Base-by-base conservation (phyloP, 92 coral and sea anemone species). In the Pocillopora meandrina region DNA sequence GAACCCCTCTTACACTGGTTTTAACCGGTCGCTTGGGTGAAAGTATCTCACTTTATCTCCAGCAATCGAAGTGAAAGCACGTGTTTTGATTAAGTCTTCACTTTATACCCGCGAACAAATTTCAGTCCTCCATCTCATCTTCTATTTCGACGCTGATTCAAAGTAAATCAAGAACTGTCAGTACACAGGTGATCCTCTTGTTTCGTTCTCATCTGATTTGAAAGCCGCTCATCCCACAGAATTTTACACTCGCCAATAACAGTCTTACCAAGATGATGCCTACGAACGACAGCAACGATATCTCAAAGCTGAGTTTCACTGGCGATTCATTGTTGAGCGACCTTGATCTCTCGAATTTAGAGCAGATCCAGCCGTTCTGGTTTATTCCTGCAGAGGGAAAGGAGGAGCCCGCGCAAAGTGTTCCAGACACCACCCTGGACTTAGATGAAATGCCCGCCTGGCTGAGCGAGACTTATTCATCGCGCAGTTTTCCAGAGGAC, bases 1-100 rank as follows among this genome's bases (percentile, higher is more conserved):
- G 93, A 77, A 72, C 72, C 69, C 58, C 69, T 77, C 67, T 90
- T 90, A 81, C 85, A 77, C 90, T 60, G 87, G 93, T 77, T 76
- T 10, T 47, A 84, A 84, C 76, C 83, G 88, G 88, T 84, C 62
- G 76, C 3, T 2, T 11, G 47, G 19, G 21, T 9, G 3, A 70
- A 26, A 18, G 7, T 55, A 17, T 49, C 0, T 17, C 82, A 84
- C 52, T 58, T 76, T 35, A 57, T 31, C n/a, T 64, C 35, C 14
- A 55, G 23, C 35, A 17, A 7, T 52, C 26, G 65, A 63, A 17
- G 35, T 7, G 23, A 23, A 16, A 61, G 10, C 86, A 52, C 74
- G 80, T 73, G 78, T 62, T 63, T 74, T 49, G 80, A 73, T 83
- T 71, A 15, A 26, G 55, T 57, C 59, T 74, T 55, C 61, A 56